Percentiles rank a stretch among this genome's conserved stretches.
These are phyloP conservation scores for Bradypus variegatus DNA, from an alignment of 2,797 vertebrate species.

Conservation along the genomic window DNA sequence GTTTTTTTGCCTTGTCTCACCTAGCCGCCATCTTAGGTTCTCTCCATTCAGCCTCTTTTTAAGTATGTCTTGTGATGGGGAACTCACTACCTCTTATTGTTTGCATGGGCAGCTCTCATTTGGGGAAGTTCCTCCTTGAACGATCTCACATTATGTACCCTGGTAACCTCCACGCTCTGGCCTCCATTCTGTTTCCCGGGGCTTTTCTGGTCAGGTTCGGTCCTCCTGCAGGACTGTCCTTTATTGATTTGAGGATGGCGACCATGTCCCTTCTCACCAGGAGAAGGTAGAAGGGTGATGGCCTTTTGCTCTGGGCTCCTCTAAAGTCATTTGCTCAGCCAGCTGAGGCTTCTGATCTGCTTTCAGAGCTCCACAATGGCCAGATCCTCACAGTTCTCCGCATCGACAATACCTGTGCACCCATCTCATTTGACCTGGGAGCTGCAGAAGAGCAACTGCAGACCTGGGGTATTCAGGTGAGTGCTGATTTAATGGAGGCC, in stretches of 20 bases:
- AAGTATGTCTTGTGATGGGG: background rate
- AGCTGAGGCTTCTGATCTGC: background rate
- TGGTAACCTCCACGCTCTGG: background rate
- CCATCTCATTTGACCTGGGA: conserved; percentile 65
- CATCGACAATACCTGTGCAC: conserved; percentile 62
- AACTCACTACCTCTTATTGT: background rate
- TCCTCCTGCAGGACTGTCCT: background rate
- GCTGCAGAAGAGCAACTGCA: conserved; percentile 67
- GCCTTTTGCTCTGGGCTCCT: background rate
- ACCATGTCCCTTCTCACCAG: fast-evolving
- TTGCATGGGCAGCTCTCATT: background rate
- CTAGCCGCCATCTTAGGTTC: too few relatives aligned
- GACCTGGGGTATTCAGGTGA: conserved; percentile 74
- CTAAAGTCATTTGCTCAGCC: background rate
- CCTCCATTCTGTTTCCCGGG: background rate
- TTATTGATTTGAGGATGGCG: background rate
- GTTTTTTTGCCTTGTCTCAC: too few relatives aligned
- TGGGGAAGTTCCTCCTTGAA: background rate
- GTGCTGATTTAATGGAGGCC: background rate
- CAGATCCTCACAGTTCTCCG: conserved; percentile 72
- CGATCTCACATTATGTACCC: background rate
- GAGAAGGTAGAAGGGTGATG: background rate
- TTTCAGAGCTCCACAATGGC: conserved; percentile 70
- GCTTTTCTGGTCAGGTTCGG: background rate
- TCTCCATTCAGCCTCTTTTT: background rate